Conservation (phyloP, 2,113 vertebrate species). For the Strigops habroptila region DNA sequence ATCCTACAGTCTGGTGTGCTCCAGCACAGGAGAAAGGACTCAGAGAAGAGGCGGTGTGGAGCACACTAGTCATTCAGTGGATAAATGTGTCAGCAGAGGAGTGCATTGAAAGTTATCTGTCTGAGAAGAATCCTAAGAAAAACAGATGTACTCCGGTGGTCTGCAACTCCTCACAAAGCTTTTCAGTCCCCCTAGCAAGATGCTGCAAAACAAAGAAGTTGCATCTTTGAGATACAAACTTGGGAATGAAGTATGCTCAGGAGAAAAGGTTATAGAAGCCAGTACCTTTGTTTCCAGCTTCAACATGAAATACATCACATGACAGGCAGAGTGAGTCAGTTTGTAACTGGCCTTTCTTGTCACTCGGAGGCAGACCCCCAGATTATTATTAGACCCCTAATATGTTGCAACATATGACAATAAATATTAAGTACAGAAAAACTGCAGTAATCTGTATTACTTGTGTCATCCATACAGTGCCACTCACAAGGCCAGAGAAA, state of each 20-base stretch:
- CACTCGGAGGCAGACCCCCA: not conserved
- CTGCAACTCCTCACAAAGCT: not conserved
- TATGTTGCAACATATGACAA: not conserved
- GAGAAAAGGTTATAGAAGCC: not conserved
- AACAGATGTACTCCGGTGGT: not conserved
- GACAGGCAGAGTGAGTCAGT: not conserved
- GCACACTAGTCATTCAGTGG: not conserved
- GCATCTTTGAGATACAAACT: not conserved
- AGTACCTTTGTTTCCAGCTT: not conserved
- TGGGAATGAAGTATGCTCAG: not conserved
- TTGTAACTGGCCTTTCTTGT: not conserved
- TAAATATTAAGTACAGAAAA: not conserved
- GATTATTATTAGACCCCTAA: not conserved
- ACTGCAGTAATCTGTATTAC: not conserved
- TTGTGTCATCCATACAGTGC: not conserved
- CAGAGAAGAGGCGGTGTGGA: constrained; percentile 7
- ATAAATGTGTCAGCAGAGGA: not conserved
- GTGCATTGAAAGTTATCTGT: not conserved
- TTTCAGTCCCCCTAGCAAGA: not conserved
- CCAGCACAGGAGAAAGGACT: not conserved
- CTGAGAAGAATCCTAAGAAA: not conserved
- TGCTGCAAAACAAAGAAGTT: not conserved
- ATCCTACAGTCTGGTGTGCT: constrained; percentile 8
- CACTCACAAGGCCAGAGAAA: not conserved
- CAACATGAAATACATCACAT: not conserved